Percentiles rank a stretch among this genome's conserved stretches.
These are phyloP conservation scores for Mizuhopecten yessoensis DNA, from an alignment of 1,140 invertebrate genomes.

Conservation along the genomic window DNA sequence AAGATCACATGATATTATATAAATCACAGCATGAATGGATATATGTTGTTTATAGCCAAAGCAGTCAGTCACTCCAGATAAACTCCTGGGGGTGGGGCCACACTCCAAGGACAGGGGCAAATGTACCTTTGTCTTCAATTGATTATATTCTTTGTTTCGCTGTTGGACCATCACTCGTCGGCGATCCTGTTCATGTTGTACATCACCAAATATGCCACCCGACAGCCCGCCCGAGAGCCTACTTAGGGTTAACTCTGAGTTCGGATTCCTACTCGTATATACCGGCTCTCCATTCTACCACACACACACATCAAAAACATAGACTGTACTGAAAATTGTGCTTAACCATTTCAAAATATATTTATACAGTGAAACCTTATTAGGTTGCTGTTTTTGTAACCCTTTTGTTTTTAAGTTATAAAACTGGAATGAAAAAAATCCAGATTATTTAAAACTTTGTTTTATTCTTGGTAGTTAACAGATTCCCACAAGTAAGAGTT, in stretches of 20 bases:
- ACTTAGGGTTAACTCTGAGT: constrained; percentile 2
- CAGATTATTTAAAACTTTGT: background rate
- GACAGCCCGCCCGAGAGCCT: background rate
- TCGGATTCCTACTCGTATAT: background rate
- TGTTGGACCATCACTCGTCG: background rate
- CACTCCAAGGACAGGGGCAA: background rate
- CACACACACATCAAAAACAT: background rate
- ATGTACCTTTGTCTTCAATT: background rate
- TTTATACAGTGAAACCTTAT: background rate
- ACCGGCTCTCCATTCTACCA: constrained; percentile 22
- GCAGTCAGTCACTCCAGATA: background rate
- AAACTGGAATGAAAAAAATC: background rate
- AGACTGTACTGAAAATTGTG: background rate
- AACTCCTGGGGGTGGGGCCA: background rate
- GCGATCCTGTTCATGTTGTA: background rate
- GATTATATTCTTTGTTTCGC: constrained; percentile 27
- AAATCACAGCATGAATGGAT: background rate
- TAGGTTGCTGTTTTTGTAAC: background rate
- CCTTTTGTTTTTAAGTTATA: background rate
- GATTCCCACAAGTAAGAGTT: background rate
- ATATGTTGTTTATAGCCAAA: background rate
- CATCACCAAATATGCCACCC: constrained; percentile 37
- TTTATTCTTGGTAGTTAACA: background rate
- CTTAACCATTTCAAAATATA: background rate
- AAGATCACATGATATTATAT: too few relatives aligned